Conservation (phyloP, 2,113 vertebrate species). For the Ailuropoda melanoleuca region DNA sequence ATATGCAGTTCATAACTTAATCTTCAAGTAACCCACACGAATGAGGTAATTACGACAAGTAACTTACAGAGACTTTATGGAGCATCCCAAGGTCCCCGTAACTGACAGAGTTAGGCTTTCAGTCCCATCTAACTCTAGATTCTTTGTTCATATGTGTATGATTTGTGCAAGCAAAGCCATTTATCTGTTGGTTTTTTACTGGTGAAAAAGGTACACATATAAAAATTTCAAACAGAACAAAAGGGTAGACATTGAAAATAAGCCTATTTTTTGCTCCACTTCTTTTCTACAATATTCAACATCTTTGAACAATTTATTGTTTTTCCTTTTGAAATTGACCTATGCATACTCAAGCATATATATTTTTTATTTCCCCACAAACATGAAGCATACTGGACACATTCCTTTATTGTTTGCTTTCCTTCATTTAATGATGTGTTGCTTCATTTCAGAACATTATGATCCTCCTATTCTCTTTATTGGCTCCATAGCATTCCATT, state of each 20-base stretch:
- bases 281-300: not conserved
- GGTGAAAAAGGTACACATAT: not conserved
- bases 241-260: not conserved
- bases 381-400: not conserved
- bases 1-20: not conserved
- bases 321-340: not conserved
- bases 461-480: not conserved
- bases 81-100: not conserved
- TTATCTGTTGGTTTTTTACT: not conserved
- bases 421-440: not conserved
- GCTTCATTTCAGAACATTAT: not conserved
- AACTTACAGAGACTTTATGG: not conserved
- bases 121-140: not conserved
- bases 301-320: not conserved
- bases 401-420: not conserved
- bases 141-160: not conserved
- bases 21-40: not conserved
- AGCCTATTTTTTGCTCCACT: not conserved
- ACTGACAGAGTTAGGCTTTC: not conserved
- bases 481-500: not conserved
- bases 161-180: not conserved
- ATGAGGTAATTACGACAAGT: not conserved
- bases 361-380: not conserved
- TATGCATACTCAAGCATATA: not conserved
- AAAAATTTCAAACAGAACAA: not conserved